Evolutionary conservation across 2,113 vertebrate genomes (phyloP).

Genomic region (Gymnarchus niloticus): DNA sequence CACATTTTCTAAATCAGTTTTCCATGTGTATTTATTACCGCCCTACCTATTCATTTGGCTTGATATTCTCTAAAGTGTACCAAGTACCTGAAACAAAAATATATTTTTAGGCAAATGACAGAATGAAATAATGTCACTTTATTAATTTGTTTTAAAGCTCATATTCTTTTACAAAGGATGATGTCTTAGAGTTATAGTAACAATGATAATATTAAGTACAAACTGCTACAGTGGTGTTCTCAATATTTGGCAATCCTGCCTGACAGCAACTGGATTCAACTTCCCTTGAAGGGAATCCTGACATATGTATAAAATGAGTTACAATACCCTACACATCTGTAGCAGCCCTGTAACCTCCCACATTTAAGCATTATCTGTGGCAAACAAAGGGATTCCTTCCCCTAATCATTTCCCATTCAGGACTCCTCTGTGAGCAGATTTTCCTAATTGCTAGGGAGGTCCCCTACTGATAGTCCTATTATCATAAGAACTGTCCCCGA

Average conservation of each 20-base stretch:
- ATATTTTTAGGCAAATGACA: not conserved
- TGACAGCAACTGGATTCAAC: too few relatives aligned
- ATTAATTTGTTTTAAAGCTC: not conserved
- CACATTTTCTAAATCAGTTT: not conserved
- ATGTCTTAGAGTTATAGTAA: not conserved
- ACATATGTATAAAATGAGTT: not conserved
- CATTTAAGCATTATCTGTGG: not conserved
- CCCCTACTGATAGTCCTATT: slow-evolving; percentile 24
- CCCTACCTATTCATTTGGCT: not conserved
- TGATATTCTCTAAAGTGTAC: not conserved
- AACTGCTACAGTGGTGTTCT: not conserved
- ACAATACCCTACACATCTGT: not conserved
- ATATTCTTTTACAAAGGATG: not conserved
- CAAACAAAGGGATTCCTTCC: not conserved
- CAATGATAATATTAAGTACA: not conserved
- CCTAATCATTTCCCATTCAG: not conserved
- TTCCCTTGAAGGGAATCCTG: not conserved
- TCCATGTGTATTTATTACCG: not conserved
- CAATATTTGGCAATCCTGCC: too few relatives aligned
- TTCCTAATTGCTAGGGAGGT: slow-evolving; percentile 28
- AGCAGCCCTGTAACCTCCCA: not conserved
- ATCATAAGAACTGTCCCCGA: slow-evolving; percentile 24
- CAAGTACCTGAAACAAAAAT: not conserved
- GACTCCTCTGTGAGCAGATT: slow-evolving; percentile 4
- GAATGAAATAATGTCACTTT: not conserved